phyloP scores from a whole-genome alignment of 1,140 invertebrate species.

The Drosophila kanapiae region DNA sequence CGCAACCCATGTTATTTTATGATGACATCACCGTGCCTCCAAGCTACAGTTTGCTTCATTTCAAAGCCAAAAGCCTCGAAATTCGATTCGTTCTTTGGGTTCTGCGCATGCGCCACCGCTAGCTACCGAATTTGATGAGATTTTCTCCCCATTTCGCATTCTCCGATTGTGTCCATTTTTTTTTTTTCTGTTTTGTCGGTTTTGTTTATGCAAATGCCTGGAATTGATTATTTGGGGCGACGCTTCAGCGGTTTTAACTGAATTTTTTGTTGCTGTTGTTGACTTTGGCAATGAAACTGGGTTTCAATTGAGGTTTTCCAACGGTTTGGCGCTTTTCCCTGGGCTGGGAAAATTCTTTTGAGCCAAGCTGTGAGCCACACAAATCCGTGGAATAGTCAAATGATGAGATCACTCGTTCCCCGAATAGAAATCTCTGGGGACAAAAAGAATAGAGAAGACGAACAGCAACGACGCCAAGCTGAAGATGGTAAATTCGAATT shows the following conservation, averaged over 20 bases:
- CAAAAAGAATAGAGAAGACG: slow-evolving; percentile 23
- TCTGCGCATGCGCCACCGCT: slow-evolving; percentile 73
- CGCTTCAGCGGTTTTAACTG: slow-evolving; percentile 45
- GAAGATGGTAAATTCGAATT: slow-evolving; percentile 37
- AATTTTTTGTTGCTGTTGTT: slow-evolving; percentile 22
- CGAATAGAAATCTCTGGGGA: slow-evolving; percentile 50
- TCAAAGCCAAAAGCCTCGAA: slow-evolving; percentile 42
- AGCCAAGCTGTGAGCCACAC: slow-evolving; percentile 15
- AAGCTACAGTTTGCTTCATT: slow-evolving; percentile 19
- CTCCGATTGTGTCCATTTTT: slow-evolving; percentile 30
- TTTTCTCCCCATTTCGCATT: slow-evolving; percentile 34
- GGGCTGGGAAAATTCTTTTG: slow-evolving; percentile 51
- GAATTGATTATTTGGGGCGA: slow-evolving; percentile 49
- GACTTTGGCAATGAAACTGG: slow-evolving; percentile 38
- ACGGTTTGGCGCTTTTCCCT: slow-evolving; percentile 17
- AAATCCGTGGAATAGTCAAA: slow-evolving; percentile 20
- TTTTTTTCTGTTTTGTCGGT: slow-evolving; percentile 19
- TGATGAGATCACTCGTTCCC: slow-evolving; percentile 63
- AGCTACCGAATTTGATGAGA: slow-evolving; percentile 54
- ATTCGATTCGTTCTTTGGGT: slow-evolving; percentile 44
- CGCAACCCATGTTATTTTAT: slow-evolving; percentile 52
- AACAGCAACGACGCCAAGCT: slow-evolving; percentile 11
- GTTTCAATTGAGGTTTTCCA: slow-evolving; percentile 37
- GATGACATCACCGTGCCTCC: slow-evolving; percentile 67
- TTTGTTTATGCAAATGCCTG: slow-evolving; percentile 48